phyloP scores from a whole-genome alignment of 2,113 vertebrate species.

The Coryphaenoides rupestris region DNA sequence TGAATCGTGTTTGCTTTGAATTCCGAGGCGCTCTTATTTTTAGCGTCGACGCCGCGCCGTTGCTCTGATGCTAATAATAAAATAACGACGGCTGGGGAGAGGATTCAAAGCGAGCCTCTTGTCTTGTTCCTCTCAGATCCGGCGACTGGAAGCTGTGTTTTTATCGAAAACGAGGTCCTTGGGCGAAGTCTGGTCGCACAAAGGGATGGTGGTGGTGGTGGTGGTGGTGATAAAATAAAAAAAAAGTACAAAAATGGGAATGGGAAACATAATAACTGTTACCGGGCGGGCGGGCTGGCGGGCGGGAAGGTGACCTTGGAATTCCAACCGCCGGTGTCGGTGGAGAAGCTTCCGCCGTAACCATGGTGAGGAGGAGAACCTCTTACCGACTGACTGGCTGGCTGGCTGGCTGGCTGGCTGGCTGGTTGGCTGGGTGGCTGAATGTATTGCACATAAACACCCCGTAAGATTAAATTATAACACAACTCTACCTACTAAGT shows the following conservation, averaged over 20 bases:
- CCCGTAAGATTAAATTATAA: slow-evolving; percentile 39
- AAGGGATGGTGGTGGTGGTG: too few species aligned
- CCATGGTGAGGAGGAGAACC: slow-evolving; percentile 55
- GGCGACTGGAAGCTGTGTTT: slow-evolving; percentile 15
- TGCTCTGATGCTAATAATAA: too few species aligned
- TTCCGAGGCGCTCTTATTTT: not conserved
- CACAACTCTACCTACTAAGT: too few species aligned
- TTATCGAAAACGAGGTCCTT: slow-evolving; percentile 15
- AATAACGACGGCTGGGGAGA: too few species aligned
- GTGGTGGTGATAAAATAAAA: slow-evolving; percentile 51
- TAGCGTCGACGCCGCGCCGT: not conserved
- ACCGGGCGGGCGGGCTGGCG: too few species aligned
- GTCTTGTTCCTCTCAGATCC: too few species aligned
- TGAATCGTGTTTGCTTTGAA: slow-evolving; percentile 24
- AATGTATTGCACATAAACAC: slow-evolving; percentile 40
- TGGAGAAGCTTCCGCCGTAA: slow-evolving; percentile 39
- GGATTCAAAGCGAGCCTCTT: too few species aligned
- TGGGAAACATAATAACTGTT: too few species aligned
- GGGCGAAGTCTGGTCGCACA: slow-evolving; percentile 49
- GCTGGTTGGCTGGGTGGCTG: too few species aligned
- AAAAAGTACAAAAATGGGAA: slow-evolving; percentile 33
- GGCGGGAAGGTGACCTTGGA: slow-evolving; percentile 65
- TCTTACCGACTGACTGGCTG: slow-evolving; percentile 37
- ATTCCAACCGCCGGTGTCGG: slow-evolving; percentile 40
- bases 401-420: too few species aligned